Base-by-base conservation (phyloP, 1,140 invertebrate genomes). In the Ips typographus region DNA sequence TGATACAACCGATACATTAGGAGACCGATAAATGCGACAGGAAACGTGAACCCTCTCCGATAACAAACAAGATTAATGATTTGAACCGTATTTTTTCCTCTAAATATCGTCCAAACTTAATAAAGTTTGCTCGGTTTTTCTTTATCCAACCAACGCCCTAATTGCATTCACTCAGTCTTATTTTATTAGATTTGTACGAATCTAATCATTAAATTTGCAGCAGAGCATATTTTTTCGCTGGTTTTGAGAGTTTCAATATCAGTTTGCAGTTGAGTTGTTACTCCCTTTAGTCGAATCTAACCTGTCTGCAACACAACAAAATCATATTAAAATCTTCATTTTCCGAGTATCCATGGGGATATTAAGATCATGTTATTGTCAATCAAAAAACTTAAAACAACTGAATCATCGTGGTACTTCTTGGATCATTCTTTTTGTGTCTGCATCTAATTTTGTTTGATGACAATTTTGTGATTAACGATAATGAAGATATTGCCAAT, bases 1-100 rank as follows among this genome's bases (percentile, higher is more conserved):
- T 55, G 37, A 55, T 55, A 55, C 40, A 40, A 56, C 8, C 59
- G 42, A 70, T 70, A 64, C 55, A 64, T 70, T 70, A 65, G 40
- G 52, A 52, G 37, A 42, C 49, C 61, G 60, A 56, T 55, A 57
- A 70, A 70, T 64, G 53, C 41, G 60, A 44, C 47, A 8, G 43
- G 52, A 53, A 70, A 70, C 62, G 56, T 56, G 57, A 49, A 40
- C 61, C 61, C 40, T 59, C 62, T 70, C 68, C 65, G 56, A 65
- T 65, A 70, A 70, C 68, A 70, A 70, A 70, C 56, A 70, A 70
- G 68, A 70, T 70, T 70, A 70, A 70, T 70, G 68, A 70, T 65
- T 65, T 61, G 55, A 65, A 60, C 55, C 43, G 68, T 70, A 70
- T 70, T 70, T 70, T 70, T 70, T 60, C 63, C 39, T 70, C 62